Base-by-base conservation (phyloP, 2,888 invertebrate genomes). In the Eilema griseolum region DNA sequence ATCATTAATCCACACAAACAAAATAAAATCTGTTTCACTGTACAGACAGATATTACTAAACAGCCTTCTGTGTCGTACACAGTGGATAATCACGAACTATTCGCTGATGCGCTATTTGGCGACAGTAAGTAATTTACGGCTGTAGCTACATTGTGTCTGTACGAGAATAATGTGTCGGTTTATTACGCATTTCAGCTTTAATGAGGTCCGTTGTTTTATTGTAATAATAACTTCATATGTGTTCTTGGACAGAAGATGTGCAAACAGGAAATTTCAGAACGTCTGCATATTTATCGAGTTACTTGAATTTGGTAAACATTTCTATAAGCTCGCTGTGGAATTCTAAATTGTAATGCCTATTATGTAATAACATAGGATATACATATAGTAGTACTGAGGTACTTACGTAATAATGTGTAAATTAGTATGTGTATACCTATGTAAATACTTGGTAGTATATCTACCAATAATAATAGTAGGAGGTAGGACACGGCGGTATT, bases 61-160 rank as follows among this genome's bases (percentile, higher is more conserved):
- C 2, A 57, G 11, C 20, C 2, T 10, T 23, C n/a, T 33, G 62
- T 69, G 83, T 86, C 88, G 89, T 59, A 61, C 64, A 24, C 79
- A 82, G 12, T 89, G 93, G 88, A 75, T 63, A 89, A 77, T 26
- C 76, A 66, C 90, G 79, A 93, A 92, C 90, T 92, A 94, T 93
- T 91, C 91, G 88, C 79, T 89, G 92, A 91, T 87, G 90, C 87
- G 89, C 91, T 91, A 91, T 93, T 92, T 90, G 93, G 92, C 92
- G 94, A 94, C 94, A 93, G 92, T 92, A 92, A 90, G 94, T 93
- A 93, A 94, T 94, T 93, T 93, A 93, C 92, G 88, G 88, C 88
- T 84, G 65, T 31, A 78, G 81, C 83, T 86, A 90, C 92, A 92
- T 90, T 91, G 93, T 92, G 89, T 88, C 90, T 89, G 89, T 77